phyloP scores from a whole-genome alignment of 2,888 invertebrate genomes.

The Arrhopalites spinosus region DNA sequence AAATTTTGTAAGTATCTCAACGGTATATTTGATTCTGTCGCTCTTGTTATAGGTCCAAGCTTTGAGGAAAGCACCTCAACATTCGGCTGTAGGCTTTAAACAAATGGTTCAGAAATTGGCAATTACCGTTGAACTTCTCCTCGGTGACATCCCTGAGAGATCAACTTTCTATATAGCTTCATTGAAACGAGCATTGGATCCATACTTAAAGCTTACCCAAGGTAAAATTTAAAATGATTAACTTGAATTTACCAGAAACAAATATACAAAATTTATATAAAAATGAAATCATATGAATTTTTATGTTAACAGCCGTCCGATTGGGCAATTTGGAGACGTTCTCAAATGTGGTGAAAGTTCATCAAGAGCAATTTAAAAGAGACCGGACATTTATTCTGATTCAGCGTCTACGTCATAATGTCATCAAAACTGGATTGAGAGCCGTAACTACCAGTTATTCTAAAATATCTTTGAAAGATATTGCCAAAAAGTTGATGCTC shows the following conservation, averaged over 20 bases:
- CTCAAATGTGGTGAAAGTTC: conserved; percentile 88
- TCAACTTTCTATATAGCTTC: conserved; percentile 92
- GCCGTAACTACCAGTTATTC: conserved; percentile 96
- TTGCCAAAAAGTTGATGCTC: conserved; percentile 89
- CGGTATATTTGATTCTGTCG: too few relatives aligned
- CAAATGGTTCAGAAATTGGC: conserved; percentile 94
- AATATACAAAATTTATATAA: too few relatives aligned
- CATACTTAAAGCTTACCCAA: conserved; percentile 97
- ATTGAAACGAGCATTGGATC: conserved; percentile 83
- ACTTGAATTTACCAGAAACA: too few relatives aligned
- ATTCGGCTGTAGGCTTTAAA: conserved; percentile 96
- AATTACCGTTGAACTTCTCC: conserved; percentile 88
- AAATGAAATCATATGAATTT: neutral
- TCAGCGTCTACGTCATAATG: conserved; percentile 93
- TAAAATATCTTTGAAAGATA: conserved; percentile 91
- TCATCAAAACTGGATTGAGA: conserved; percentile 96
- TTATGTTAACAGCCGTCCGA: conserved; percentile 71
- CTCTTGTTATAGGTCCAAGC: too few relatives aligned
- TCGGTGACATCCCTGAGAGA: conserved; percentile 97
- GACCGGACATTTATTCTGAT: conserved; percentile 97
- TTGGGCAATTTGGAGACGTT: conserved; percentile 93
- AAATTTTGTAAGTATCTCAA: too few relatives aligned
- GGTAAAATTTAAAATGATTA: conserved; percentile 56
- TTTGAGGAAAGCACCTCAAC: conserved; percentile 95
- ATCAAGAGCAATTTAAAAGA: conserved; percentile 85